phyloP scores from a whole-genome alignment of 1,140 invertebrate species.

The Drosophila punjabiensis region DNA sequence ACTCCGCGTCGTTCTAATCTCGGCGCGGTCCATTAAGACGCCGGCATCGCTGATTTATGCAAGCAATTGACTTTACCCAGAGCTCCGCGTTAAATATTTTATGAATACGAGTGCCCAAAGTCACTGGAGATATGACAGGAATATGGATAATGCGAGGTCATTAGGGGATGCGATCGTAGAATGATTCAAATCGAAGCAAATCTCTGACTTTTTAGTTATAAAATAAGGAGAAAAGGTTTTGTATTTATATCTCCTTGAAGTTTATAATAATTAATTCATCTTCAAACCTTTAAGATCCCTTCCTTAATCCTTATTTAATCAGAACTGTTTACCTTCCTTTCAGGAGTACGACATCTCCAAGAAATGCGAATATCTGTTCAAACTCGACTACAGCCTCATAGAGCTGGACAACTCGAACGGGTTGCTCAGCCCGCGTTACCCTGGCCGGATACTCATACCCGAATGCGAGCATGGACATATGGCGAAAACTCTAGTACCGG shows the following conservation, averaged over 20 bases:
- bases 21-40: conserved; percentile 21
- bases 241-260: not conserved
- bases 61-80: conserved; percentile 38
- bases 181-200: not conserved
- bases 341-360: conserved; percentile 88
- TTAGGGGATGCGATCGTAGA: not conserved
- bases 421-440: conserved; percentile 92
- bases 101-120: conserved; percentile 13
- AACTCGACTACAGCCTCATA: conserved; percentile 88
- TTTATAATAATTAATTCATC: not conserved
- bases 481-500: conserved; percentile 70
- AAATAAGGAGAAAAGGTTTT: not conserved
- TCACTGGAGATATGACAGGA: conserved; percentile 5
- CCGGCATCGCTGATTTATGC: conserved; percentile 44
- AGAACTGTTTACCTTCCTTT: conserved; percentile 8
- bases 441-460: conserved; percentile 90
- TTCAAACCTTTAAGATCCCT: not conserved
- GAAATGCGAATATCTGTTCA: conserved; percentile 88
- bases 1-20: conserved; percentile 50
- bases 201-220: not conserved
- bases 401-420: conserved; percentile 89
- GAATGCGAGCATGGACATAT: conserved; percentile 87
- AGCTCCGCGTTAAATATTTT: conserved; percentile 15
- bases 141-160: conserved; percentile 6
- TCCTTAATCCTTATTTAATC: not conserved